Percentiles rank a stretch among this genome's conserved stretches.
Conservation (phyloP, 1,140 invertebrate species). For the Rhagoletis pomonella region DNA sequence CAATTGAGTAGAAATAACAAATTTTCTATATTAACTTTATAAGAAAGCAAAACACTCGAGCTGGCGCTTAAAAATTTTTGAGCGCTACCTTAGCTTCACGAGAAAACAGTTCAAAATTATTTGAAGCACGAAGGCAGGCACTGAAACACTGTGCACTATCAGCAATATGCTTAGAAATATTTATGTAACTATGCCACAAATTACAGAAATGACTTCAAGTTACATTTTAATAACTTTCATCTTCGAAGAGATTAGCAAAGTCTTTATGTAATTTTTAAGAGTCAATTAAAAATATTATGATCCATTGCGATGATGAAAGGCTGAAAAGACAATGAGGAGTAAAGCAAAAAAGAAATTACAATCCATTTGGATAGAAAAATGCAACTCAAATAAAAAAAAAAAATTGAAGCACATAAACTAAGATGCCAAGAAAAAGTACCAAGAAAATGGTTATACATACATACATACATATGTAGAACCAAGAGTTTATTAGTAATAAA, state of each 20-base stretch:
- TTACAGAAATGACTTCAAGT: constrained; percentile 6
- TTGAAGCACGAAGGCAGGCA: neutral
- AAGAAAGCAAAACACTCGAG: neutral
- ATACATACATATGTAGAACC: neutral
- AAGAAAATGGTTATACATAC: neutral
- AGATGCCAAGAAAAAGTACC: neutral
- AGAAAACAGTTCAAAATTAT: neutral
- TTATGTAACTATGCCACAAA: neutral
- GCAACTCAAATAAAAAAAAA: no score
- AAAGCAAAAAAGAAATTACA: no score
- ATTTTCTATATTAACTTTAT: neutral
- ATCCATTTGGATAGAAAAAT: no score
- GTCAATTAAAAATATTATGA: neutral
- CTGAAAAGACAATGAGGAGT: neutral
- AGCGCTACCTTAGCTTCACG: no score
- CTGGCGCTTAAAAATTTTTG: no score
- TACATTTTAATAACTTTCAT: neutral
- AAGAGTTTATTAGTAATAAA: neutral
- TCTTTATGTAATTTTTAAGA: neutral
- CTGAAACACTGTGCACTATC: neutral
- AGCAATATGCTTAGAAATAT: neutral
- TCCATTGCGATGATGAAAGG: neutral
- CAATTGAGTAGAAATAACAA: no score
- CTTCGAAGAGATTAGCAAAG: neutral
- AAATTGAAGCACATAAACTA: no score